These are phyloP conservation scores for Polypterus bichir DNA, from an alignment of 2,113 vertebrate genomes.

Conservation along the genomic window DNA sequence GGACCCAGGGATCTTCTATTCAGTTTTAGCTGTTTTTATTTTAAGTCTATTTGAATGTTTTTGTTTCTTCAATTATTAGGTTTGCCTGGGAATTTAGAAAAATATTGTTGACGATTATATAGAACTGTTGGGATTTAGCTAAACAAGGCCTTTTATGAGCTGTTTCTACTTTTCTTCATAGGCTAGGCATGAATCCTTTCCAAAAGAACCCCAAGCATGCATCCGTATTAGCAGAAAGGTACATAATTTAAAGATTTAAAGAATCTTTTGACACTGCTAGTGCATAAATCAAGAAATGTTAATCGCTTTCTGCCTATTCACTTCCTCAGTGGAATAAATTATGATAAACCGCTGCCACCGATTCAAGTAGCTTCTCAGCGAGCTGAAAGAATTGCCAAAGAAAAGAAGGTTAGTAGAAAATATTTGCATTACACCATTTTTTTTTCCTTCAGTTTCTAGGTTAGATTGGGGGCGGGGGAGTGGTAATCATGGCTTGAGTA, in stretches of 20 bases:
- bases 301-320: neutral
- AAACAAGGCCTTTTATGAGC: too few species aligned
- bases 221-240: constrained; percentile 81
- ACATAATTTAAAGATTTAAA: constrained; percentile 1
- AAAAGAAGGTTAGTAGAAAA: constrained; percentile 66
- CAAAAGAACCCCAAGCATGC: constrained; percentile 91
- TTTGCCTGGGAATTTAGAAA: too few species aligned
- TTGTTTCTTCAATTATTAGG: too few species aligned
- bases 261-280: neutral
- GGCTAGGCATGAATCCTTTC: constrained; percentile 85
- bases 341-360: constrained; percentile 78
- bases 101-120: too few species aligned
- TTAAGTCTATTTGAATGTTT: too few species aligned
- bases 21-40: too few species aligned
- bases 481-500: neutral
- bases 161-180: constrained; percentile 29
- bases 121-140: too few species aligned
- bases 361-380: constrained; percentile 80
- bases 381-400: constrained; percentile 81
- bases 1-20: too few species aligned
- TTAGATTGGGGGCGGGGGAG: too few species aligned
- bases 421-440: neutral
- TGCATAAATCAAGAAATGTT: too few species aligned
- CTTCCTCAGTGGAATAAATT: constrained; percentile 68
- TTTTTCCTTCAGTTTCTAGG: neutral